Evolutionary conservation across 2,113 vertebrate genomes (phyloP).

Genomic region (Artemisiospiza belli): DNA sequence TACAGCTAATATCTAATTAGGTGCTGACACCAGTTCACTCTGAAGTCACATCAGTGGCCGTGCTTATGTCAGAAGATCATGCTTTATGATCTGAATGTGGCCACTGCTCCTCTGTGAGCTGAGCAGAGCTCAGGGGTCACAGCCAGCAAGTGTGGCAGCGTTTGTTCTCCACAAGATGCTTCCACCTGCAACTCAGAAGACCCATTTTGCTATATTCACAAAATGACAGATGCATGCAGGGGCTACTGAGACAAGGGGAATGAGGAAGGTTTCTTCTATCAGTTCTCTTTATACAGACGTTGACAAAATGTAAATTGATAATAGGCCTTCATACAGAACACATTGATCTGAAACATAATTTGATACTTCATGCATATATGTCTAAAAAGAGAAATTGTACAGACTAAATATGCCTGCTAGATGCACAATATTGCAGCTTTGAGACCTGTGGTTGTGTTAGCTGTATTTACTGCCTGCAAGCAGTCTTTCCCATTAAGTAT

Average conservation of each 20-base stretch:
- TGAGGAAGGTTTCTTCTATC: not conserved
- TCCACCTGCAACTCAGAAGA: not conserved
- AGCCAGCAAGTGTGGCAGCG: not conserved
- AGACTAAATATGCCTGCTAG: not conserved
- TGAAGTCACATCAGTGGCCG: not conserved
- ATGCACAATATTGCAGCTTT: not conserved
- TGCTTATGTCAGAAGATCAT: not conserved
- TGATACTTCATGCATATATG: not conserved
- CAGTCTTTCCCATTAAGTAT: not conserved
- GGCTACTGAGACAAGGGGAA: not conserved
- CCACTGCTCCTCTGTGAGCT: not conserved
- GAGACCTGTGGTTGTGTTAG: not conserved
- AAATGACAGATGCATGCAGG: not conserved
- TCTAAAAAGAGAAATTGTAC: not conserved
- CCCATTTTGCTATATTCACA: not conserved
- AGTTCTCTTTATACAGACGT: rapidly evolving
- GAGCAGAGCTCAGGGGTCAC: rapidly evolving
- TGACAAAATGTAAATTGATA: not conserved
- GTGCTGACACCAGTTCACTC: not conserved
- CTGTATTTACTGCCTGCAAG: not conserved
- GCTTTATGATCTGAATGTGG: not conserved
- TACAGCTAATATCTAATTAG: not conserved
- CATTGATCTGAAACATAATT: not conserved
- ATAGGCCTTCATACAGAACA: not conserved
- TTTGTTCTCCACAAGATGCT: not conserved